Evolutionary conservation across 2,797 vertebrate species (phyloP).

Genomic region (Eidolon dupreanum): DNA sequence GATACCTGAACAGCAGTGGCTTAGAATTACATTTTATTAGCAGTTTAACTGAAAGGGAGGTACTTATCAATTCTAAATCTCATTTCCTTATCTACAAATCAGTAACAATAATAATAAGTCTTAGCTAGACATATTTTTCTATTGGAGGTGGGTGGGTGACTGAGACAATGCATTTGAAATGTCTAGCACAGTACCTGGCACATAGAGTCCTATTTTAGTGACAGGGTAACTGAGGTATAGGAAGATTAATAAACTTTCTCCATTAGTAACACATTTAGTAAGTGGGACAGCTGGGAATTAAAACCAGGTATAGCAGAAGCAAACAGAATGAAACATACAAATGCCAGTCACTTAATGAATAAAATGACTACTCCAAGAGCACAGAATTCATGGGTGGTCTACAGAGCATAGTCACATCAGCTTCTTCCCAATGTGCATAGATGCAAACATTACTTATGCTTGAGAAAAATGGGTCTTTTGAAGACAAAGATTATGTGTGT

Average conservation of each 20-base stretch:
- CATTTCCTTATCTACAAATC: background rate
- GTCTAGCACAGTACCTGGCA: background rate
- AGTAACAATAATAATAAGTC: background rate
- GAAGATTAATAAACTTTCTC: background rate
- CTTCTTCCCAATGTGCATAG: background rate
- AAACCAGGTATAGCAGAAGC: background rate
- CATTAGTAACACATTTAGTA: background rate
- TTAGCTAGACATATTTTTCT: background rate
- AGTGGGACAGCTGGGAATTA: background rate
- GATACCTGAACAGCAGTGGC: background rate
- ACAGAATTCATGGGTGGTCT: background rate
- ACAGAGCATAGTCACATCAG: background rate
- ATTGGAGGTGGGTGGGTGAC: background rate
- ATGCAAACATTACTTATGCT: background rate
- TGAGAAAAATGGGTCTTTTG: background rate
- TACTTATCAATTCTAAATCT: background rate
- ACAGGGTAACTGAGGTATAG: background rate
- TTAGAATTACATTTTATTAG: background rate
- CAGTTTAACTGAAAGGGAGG: background rate
- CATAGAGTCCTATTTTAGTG: background rate
- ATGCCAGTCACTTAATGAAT: background rate
- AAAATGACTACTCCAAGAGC: background rate
- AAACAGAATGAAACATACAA: background rate
- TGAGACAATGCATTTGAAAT: background rate
- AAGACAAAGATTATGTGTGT: background rate